Conservation (phyloP, 2,113 vertebrate genomes). For the Pycnonotus jocosus region DNA sequence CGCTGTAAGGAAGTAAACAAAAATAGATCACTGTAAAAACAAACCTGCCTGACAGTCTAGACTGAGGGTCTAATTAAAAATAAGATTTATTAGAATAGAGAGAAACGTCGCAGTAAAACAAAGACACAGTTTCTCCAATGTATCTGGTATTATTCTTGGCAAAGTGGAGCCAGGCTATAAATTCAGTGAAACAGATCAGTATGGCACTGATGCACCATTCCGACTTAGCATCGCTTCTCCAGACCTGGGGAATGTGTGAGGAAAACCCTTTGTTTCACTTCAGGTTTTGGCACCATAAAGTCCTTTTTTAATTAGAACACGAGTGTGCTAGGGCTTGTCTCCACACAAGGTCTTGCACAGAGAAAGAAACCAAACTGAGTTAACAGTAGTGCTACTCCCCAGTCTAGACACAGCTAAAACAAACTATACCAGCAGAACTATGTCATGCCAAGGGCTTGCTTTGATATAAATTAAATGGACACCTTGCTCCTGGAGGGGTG, state of each 20-base stretch:
- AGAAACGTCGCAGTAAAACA: neutral
- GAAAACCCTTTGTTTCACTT: neutral
- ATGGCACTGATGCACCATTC: neutral
- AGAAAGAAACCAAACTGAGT: neutral
- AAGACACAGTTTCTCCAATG: neutral
- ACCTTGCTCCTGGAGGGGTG: neutral
- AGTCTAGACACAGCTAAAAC: conserved; percentile 25
- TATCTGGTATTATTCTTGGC: conserved; percentile 55
- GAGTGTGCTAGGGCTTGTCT: neutral
- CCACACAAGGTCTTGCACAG: neutral
- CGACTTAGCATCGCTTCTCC: neutral
- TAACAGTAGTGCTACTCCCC: neutral
- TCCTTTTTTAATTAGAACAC: neutral
- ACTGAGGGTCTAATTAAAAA: conserved; percentile 44
- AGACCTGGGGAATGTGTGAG: neutral
- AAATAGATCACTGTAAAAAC: conserved; percentile 40
- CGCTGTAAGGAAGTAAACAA: conserved; percentile 35
- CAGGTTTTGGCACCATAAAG: neutral
- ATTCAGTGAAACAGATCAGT: neutral
- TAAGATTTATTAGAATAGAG: conserved; percentile 43
- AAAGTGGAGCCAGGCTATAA: neutral
- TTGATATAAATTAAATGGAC: neutral
- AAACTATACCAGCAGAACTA: neutral
- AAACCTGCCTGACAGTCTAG: conserved; percentile 45
- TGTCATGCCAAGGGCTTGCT: neutral